A percentile compares a stretch with the other conserved stretches of the same genome.
phyloP scores from a whole-genome alignment of 2,113 vertebrate species.

The Porphyrio hochstetteri region DNA sequence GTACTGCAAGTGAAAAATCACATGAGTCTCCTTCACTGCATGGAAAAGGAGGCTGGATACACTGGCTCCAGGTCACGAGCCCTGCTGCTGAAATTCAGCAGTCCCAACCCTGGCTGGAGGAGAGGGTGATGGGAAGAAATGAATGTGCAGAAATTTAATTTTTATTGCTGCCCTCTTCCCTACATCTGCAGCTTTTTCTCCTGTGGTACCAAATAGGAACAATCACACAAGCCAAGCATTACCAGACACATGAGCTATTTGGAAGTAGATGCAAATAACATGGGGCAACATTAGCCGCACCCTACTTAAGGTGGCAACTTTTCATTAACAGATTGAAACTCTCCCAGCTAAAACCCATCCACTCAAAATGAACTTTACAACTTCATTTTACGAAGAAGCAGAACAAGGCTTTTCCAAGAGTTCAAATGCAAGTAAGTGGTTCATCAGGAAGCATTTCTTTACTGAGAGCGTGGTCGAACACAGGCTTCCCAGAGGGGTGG shows the following conservation, averaged over 20 bases:
- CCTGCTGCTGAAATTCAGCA: background rate
- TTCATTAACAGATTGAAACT: background rate
- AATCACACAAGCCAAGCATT: background rate
- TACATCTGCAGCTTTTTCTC: background rate
- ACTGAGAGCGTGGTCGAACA: background rate
- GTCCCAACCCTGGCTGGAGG: background rate
- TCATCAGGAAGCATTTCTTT: background rate
- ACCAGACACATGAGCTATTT: background rate
- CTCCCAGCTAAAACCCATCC: background rate
- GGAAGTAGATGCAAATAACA: slow-evolving; percentile 25
- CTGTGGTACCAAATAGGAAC: background rate
- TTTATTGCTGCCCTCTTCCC: background rate
- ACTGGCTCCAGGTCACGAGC: background rate
- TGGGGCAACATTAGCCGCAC: background rate
- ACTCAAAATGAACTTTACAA: background rate
- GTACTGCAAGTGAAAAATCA: background rate
- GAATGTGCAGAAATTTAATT: background rate
- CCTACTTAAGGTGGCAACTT: background rate
- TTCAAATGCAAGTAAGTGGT: background rate
- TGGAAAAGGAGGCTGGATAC: background rate
- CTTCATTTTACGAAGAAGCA: background rate
- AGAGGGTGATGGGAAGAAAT: background rate
- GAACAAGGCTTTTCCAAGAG: background rate
- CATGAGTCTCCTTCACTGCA: background rate
- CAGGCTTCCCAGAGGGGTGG: background rate